Evolutionary conservation across 2,888 invertebrate genomes (phyloP).

Genomic region (Melinaea menophilus): DNA sequence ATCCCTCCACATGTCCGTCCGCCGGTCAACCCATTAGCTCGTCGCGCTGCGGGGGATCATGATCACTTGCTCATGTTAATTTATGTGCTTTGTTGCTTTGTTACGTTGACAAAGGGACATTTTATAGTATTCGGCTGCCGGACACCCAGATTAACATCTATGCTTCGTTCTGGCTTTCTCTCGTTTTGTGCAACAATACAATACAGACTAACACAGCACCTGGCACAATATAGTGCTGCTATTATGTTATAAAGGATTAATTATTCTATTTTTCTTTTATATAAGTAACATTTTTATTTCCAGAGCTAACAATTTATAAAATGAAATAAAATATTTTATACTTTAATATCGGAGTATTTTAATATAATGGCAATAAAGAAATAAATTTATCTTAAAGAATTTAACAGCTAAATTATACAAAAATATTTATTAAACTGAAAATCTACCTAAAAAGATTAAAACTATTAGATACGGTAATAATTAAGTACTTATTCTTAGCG

Average conservation of each 20-base stretch:
- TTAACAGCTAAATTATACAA: too few relatives aligned
- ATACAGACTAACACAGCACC: slow-evolving; percentile 64
- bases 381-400: too few relatives aligned
- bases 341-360: too few relatives aligned
- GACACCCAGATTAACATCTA: slow-evolving; percentile 76
- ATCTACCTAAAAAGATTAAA: too few relatives aligned
- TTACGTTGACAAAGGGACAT: slow-evolving; percentile 60
- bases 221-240: slow-evolving; percentile 22
- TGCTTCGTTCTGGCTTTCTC: slow-evolving; percentile 68
- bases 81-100: slow-evolving; percentile 76
- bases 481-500: too few relatives aligned
- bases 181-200: slow-evolving; percentile 73
- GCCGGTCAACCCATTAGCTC: slow-evolving; percentile 72
- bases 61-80: slow-evolving; percentile 76
- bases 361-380: too few relatives aligned
- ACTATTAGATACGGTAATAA: too few relatives aligned
- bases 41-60: slow-evolving; percentile 65
- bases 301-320: slow-evolving; percentile 17
- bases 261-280: slow-evolving; percentile 7
- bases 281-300: background rate
- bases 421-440: slow-evolving; percentile 17
- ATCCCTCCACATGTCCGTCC: slow-evolving; percentile 39
- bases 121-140: slow-evolving; percentile 73
- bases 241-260: slow-evolving; percentile 41
- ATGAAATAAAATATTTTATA: too few relatives aligned